Conservation (phyloP, 1,140 invertebrate genomes). For the Battus philenor region DNA sequence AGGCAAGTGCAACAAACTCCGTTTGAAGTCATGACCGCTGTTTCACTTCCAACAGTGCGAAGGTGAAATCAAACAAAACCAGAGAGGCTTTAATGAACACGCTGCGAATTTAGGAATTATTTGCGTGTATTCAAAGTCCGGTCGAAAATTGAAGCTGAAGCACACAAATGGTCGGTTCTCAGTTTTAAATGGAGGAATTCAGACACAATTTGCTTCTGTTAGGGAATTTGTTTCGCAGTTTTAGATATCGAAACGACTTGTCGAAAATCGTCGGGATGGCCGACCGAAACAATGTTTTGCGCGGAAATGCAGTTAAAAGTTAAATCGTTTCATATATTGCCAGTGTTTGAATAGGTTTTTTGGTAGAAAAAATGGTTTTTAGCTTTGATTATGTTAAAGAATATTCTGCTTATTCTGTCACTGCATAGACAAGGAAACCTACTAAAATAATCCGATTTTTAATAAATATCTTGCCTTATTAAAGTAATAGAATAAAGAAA, state of each 20-base stretch:
- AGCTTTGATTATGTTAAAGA: no score
- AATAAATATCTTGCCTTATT: no score
- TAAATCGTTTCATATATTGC: no score
- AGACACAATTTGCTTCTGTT: conserved; percentile 9
- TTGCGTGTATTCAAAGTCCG: conserved; percentile 14
- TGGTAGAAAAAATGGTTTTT: no score
- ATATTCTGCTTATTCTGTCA: no score
- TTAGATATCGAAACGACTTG: conserved; percentile 6
- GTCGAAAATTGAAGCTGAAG: conserved; percentile 7
- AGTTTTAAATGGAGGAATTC: conserved; percentile 5
- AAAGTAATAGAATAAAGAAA: no score
- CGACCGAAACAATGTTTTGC: no score
- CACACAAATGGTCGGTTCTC: conserved; percentile 3
- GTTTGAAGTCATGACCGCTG: conserved; percentile 19
- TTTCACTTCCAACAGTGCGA: conserved; percentile 21
- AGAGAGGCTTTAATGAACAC: conserved; percentile 20
- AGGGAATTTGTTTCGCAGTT: conserved; percentile 7
- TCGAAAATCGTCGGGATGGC: not conserved
- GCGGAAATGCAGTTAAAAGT: no score
- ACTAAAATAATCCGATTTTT: no score
- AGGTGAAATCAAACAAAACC: conserved; percentile 26
- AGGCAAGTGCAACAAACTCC: conserved; percentile 19
- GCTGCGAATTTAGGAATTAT: conserved; percentile 20
- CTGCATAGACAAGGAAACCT: no score
- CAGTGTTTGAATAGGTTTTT: no score